Evolutionary conservation across 1,140 invertebrate species (phyloP), one percentile per base, ranked within the genome.

Genomic region (Camponotus vicinus): DNA sequence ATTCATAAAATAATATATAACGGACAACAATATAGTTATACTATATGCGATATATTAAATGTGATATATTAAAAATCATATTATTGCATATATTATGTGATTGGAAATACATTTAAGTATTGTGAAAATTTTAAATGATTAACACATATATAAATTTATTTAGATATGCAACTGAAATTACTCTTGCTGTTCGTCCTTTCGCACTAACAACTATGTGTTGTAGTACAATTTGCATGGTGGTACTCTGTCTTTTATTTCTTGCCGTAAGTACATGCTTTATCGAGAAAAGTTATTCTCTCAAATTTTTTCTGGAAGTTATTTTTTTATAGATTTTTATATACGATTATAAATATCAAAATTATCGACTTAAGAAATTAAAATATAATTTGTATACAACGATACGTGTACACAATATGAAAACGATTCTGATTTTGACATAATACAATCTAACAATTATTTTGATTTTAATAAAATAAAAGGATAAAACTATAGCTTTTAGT

Each of bases 151-250:
- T 18, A 9, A 9, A 78, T 66, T 66, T 78, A 37, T 86, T 70
- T 34, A 88, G 86, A 34, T 88, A 71, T n/a, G 84, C 84, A 21
- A 42, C 1, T 0, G 69, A 88, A 27, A 42, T 75, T 9, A 40
- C 37, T 15, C 4, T 49, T 34, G 8, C 27, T 37, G 27, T 9
- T n/a, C 49, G 69, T 64, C 57, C 75, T 18, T 70, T 85, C 3
- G 85, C 77, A 40, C 49, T 85, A 3, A 21, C 13, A 32, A 66
- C 66, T 13, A 9, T 57, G 6, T 55, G 27, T 21, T 67, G 59
- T 9, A 70, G 73, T 13, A 32, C 73, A 7, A 0, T 79, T n/a
- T 15, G 57, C 18, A 4, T 40, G 37, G 21, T 75, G 40, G 1
- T 37, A 55, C 0, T 21, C 34, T 13, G 34, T 37, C 11, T 21